Base-by-base conservation (phyloP, 1,140 invertebrate genomes). In the Pseudomyrmex pallidus region DNA sequence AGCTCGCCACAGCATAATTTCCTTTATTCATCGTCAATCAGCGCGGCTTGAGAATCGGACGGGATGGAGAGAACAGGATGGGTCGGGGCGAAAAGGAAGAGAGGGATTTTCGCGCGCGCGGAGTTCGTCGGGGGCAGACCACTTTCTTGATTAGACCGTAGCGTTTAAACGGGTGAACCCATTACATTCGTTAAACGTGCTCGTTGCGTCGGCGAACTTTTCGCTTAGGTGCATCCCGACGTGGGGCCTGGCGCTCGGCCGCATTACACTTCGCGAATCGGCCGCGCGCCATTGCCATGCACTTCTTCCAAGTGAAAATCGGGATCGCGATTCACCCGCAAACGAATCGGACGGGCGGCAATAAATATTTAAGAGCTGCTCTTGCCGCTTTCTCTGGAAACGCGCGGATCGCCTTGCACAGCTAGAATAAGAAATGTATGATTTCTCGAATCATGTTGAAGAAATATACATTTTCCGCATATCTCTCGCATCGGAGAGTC, bases 91-190 rank as follows among this genome's bases (percentile, higher is more conserved):
- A 22, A n/a, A 85, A 35, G 25, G 15, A 62, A 74, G 56, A 72
- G 66, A 62, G 17, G 74, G 82, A 87, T 84, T 87, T 87, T 63
- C 82, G 35, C 35, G 35, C 82, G 57, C 59, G 70, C 20, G 46
- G 77, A 68, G 78, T 61, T 77, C 84, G 78, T 52, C 59, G 48
- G 78, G 15, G 44, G 12, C 25, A 84, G 85, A 89, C 87, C 87
- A 89, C 87, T 89, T 88, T 86, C 87, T 89, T 89, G 87, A 89
- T 89, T 89, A 89, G 87, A 89, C 82, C 74, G 84, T 56, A 67
- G 67, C 52, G 68, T 86, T 89, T 86, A 89, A 89, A 25, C 74
- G 78, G 64, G 17, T 46, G 67, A 86, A 59, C 56, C 84, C 72
- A 84, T 89, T 89, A 88, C 84, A 84, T 86, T 88, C 87, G 87